Base-by-base conservation (phyloP, 35 echinoderm and acorn worm genomes). In the Heliocidaris erythrogramma region DNA sequence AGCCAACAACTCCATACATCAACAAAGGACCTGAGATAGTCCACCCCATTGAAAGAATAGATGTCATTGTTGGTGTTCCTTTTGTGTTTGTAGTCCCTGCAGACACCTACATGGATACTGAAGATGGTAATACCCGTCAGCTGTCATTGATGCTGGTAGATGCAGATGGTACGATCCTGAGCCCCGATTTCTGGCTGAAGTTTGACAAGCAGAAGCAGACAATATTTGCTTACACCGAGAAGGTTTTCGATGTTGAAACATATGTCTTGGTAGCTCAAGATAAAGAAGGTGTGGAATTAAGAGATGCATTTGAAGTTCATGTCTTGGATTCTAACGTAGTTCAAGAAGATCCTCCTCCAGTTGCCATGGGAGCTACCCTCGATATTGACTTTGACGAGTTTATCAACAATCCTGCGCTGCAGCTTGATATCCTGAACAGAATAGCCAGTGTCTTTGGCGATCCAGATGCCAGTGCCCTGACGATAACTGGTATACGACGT, bases 301-400 rank as follows among this genome's bases (percentile, higher is more conserved):
- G 91, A 49, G 94, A 94, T 85, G 86, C 93, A 2, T 97, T 99
- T 93, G 96, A 97, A 17, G 95, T 99, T 32, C 95, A 94, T 31
- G 98, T 99, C 21, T 94, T 94, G 85, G 86, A 92, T 13, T 88
- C 91, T 18, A 71, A 97, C 29, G 48, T 48, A 18, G 89, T 92
- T 13, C 71, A 95, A 17, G 49, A 35, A 53, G 32, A 95, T 29
- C 94, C 96, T 3, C 95, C 98, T 30, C 95, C 98, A 86, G 95
- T 99, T 2, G 42, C 96, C 69, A 97, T 99, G 98, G 96, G 98
- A 9, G 95, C 96, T 30, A 97, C 93, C 8, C 53, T 99, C 13
- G 69, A 97, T 48, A 99, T 97, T 65, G 98, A 99, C 48, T 97
- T 94, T 96, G 97, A 99, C 92, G 95, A 97, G 61, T 99, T 99